Base-by-base conservation (phyloP, 2,888 invertebrate species). In the Ommatoiulus sabulosus region DNA sequence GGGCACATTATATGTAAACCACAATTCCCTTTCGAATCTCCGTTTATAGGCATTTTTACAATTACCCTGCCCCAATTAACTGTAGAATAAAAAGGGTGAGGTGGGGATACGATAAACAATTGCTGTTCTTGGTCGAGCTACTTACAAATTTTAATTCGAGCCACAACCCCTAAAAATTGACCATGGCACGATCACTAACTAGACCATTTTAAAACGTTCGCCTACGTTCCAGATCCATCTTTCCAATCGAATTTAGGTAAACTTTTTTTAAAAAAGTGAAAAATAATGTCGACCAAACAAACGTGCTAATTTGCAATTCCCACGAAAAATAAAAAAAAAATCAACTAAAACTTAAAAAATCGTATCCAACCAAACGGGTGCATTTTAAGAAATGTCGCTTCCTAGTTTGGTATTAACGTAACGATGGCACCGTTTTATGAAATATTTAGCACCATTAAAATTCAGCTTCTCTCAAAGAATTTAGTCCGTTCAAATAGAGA, bases 21-120 rank as follows among this genome's bases (percentile, higher is more conserved):
- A 3, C n/a, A n/a, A 63, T 63, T 63, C 10, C 52, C 63, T 63
- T n/a, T 3, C 63, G 63, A 63, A 63, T 4, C 63, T 17, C n/a
- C 63, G 63, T n/a, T 63, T 17, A n/a, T n/a, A 63, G 63, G 63
- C 63, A 63, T 63, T 63, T n/a, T 63, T 63, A 63, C 63, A 63
- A 3, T 17, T 63, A 63, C 63, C 63, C 63, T 63, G 17, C 63
- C 63, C 63, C 12, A 63, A 63, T 72, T 72, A 24, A 72, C 72
- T 1, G 20, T 20, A 72, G 72, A 72, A n/a, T 24, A 72, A 72
- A 72, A 17, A 72, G n/a, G 72, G 72, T 72, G 10, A 72, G 72
- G 24, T 3, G 24, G 72, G 72, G 72, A 10, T n/a, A 72, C 72
- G 24, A 72, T 72, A 72, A 72, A 20, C 72, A 24, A 72, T n/a